Base-by-base conservation (phyloP, 1,140 invertebrate species). In the Macrobrachium nipponense region DNA sequence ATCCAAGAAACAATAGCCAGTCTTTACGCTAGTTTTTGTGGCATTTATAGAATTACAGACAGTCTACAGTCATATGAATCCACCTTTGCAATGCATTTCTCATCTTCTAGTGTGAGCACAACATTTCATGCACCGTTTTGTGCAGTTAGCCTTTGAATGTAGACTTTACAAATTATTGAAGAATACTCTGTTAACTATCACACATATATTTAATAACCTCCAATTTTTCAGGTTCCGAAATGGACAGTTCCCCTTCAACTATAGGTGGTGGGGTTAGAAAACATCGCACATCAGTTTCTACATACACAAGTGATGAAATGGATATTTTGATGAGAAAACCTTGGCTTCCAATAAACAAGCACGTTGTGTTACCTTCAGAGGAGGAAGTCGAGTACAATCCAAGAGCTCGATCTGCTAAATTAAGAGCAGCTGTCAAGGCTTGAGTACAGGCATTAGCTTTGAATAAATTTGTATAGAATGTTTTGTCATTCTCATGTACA, bases 381-480 rank as follows among this genome's bases (percentile, higher is more conserved):
- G 92, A 95, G 82, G 97, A 98, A 92, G 91, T 97, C 17, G 92
- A 94, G 23, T 86, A 89, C 18, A 98, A 98, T 92, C 96, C 96
- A 66, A 92, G 96, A 90, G 95, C 95, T 90, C 92, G 96, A 89
- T 98, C 97, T 78, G 97, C 97, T 3, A 97, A 97, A 92, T 91
- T 99, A 68, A 92, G 98, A 91, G 96, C 95, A 88, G 95, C 96
- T 14, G 18, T 61, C 20, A 80, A 73, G 18, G 60, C 62, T 43
- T 64, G 18, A 51, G 12, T 51, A 51, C 8, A 2, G 7, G 12
- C 51, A 51, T 51, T 51, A 51, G 51, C 5, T 51, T 51, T 12
- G 12, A 51, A 51, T 51, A 51, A 7, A 51, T 51, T 51, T 51
- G 12, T 51, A 12, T 51, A 51, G 51, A 51, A 5, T 12, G 12